Conservation (phyloP, 2,888 invertebrate species). For the Habrosyne pyritoides region DNA sequence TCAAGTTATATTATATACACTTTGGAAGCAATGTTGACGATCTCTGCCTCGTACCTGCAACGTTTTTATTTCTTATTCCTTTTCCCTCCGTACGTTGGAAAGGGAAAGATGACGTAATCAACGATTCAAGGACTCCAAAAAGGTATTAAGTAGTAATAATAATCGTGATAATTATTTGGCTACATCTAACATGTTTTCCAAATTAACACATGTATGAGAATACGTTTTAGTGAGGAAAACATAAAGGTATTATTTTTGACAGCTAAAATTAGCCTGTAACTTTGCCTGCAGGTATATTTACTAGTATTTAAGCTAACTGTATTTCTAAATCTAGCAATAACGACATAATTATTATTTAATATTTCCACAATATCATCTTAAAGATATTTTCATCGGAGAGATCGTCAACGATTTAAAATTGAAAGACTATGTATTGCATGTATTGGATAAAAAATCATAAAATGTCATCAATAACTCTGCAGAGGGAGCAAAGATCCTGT, state of each 20-base stretch:
- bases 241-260: slow-evolving; percentile 10
- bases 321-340: no score
- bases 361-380: no score
- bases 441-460: no score
- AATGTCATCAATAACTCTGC: no score
- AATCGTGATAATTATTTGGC: slow-evolving; percentile 14
- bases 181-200: slow-evolving; percentile 29
- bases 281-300: neutral
- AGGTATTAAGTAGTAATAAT: slow-evolving; percentile 12
- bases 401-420: no score
- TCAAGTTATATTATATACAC: neutral
- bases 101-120: slow-evolving; percentile 36
- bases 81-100: slow-evolving; percentile 15
- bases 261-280: neutral
- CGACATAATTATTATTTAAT: no score
- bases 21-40: slow-evolving; percentile 18
- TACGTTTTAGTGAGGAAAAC: slow-evolving; percentile 20
- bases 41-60: slow-evolving; percentile 19
- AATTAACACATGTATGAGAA: slow-evolving; percentile 36
- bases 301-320: no score
- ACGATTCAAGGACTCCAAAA: slow-evolving; percentile 28
- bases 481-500: no score
- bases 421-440: no score
- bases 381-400: no score
- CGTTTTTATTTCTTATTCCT: slow-evolving; percentile 18